phyloP scores from a whole-genome alignment of 2,888 invertebrate species.

The Microctonus brassicae region DNA sequence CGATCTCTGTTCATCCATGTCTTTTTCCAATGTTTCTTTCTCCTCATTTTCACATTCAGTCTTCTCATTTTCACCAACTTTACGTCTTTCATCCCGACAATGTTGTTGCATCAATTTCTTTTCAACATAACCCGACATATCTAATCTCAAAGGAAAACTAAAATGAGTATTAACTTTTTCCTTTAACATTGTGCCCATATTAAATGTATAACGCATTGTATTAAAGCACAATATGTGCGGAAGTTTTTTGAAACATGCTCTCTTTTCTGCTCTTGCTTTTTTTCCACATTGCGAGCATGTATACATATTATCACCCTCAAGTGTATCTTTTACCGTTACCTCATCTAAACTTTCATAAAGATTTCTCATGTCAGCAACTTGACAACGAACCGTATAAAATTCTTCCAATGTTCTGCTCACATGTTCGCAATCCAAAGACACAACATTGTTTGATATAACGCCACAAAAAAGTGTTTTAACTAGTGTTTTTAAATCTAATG shows the following conservation, averaged over 20 bases:
- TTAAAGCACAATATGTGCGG: slow-evolving; percentile 96
- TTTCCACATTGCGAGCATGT: slow-evolving; percentile 95
- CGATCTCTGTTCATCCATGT: slow-evolving; percentile 10
- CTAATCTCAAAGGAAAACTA: slow-evolving; percentile 92
- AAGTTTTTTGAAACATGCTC: slow-evolving; percentile 93
- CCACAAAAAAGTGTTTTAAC: slow-evolving; percentile 95
- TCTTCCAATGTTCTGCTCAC: slow-evolving; percentile 95
- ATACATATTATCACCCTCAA: slow-evolving; percentile 98
- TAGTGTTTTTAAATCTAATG: slow-evolving; percentile 87
- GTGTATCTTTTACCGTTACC: slow-evolving; percentile 96
- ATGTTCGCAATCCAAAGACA: slow-evolving; percentile 94
- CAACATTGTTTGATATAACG: slow-evolving; percentile 94
- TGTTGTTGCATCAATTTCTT: slow-evolving; percentile 92
- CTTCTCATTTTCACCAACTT: slow-evolving; percentile 46
- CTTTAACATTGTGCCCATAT: slow-evolving; percentile 97
- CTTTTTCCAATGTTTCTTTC: slow-evolving; percentile 48
- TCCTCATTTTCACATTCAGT: slow-evolving; percentile 37
- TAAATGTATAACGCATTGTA: slow-evolving; percentile 97
- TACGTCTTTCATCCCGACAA: slow-evolving; percentile 76
- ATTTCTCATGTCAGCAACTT: slow-evolving; percentile 97
- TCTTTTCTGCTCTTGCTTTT: slow-evolving; percentile 95
- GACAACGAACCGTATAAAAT: slow-evolving; percentile 96
- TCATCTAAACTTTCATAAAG: slow-evolving; percentile 95
- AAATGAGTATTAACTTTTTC: slow-evolving; percentile 98
- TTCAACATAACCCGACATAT: slow-evolving; percentile 96